Percentiles rank a stretch among this genome's conserved stretches.
Evolutionary conservation across 2,113 vertebrate genomes (phyloP).

Genomic region (Psephotus haematonotus): DNA sequence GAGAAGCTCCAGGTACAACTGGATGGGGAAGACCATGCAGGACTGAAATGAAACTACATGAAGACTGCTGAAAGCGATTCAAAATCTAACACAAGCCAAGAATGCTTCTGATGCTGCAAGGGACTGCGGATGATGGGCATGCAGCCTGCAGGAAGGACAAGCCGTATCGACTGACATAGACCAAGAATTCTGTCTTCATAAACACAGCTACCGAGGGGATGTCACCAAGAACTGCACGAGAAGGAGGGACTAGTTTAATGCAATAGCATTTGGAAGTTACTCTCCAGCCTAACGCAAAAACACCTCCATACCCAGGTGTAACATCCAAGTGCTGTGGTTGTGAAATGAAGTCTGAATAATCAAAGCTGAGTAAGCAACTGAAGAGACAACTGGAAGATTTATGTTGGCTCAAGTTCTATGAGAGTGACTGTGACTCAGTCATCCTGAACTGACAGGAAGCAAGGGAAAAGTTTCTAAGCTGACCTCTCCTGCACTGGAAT

Average conservation of each 20-base stretch:
- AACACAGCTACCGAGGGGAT: background rate
- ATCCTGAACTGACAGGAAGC: background rate
- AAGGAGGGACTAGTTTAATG: background rate
- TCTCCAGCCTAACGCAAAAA: background rate
- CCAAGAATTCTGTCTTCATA: background rate
- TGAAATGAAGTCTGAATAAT: background rate
- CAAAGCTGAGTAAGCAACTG: background rate
- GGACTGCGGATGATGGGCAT: background rate
- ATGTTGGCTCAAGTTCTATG: background rate
- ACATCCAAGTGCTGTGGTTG: background rate
- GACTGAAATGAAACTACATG: background rate
- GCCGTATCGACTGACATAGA: accelerated
- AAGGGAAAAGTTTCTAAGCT: background rate
- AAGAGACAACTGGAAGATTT: background rate
- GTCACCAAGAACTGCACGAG: background rate
- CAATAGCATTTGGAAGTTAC: background rate
- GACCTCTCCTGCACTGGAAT: background rate
- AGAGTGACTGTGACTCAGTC: background rate
- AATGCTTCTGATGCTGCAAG: background rate
- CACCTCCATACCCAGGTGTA: background rate
- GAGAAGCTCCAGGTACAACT: background rate
- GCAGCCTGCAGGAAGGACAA: background rate
- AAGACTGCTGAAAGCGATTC: background rate
- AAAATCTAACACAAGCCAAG: background rate
- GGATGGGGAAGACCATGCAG: background rate